phyloP scores from a whole-genome alignment of 2,888 invertebrate species.

The Cheilosia variabilis region DNA sequence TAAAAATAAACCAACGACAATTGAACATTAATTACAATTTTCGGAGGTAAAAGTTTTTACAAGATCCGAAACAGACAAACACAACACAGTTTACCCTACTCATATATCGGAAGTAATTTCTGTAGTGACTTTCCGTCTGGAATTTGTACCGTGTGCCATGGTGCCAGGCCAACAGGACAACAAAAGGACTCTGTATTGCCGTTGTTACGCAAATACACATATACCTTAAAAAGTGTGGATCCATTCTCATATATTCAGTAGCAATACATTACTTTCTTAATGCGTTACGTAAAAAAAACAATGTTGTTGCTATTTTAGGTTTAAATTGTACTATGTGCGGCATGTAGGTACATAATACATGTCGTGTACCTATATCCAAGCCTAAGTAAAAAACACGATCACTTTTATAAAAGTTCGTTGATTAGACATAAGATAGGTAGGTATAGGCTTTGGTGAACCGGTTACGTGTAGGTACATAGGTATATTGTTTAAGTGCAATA shows the following conservation, averaged over 20 bases:
- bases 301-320: no score
- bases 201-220: conserved; percentile 26
- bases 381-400: conserved; percentile 39
- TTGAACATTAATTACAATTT: no score
- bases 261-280: conserved; percentile 8
- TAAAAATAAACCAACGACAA: no score
- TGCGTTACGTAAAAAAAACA: neutral
- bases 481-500: neutral
- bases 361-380: neutral
- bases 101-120: conserved; percentile 65
- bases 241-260: neutral
- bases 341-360: neutral
- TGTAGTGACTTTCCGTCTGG: conserved; percentile 54
- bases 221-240: neutral
- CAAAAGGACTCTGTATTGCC: conserved; percentile 32
- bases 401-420: conserved; percentile 46
- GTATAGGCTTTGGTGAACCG: neutral
- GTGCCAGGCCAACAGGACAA: conserved; percentile 49
- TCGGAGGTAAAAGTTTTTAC: no score
- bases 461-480: no score
- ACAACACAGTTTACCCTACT: conserved; percentile 34
- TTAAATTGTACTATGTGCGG: no score
- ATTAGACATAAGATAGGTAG: neutral
- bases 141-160: conserved; percentile 55
- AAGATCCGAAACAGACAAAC: conserved; percentile 1